Evolutionary conservation across 2,797 vertebrate species (phyloP), one percentile per base, ranked within the genome.

Genomic region (Darevskia nairensis): DNA sequence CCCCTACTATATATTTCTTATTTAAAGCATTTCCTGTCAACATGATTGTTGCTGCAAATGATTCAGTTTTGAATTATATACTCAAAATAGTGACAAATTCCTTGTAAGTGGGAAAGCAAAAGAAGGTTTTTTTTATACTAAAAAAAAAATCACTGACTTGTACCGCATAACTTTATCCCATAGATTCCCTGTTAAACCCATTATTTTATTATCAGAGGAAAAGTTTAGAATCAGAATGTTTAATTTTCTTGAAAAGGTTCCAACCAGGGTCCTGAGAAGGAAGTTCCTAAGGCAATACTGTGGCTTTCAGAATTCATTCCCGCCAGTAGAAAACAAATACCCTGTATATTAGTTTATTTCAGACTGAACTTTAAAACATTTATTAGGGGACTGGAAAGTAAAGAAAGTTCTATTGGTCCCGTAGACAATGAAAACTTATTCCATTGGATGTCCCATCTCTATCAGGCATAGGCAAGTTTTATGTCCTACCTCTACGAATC

Each of bases 351-450:
- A 46, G 21, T 80, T 80, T 23, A 29, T 80, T 91, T 79, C 66
- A 72, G 77, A 77, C 71, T 80, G 86, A 89, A 93, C 69, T 85
- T 87, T 79, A 50, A 72, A 87, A 86, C 74, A 68, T 74, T 77
- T 83, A 80, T 81, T 85, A 90, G 82, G 85, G 82, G 81, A 89
- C 46, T 35, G 68, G 69, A 69, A 66, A 68, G 27, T 90, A 71
- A 32, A 86, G 88, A 82, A 78, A 77, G 78, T 77, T 71, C 77
- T 15, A 59, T 4, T 61, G 82, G 91, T 93, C 91, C 91, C 91
- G 92, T 50, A 85, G 25, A 32, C 32, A 9, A 2, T 50, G 81
- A 84, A 75, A 90, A 50, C 46, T 50, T 13, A 46, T 50, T 50
- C 46, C 46, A 50, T 50, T 50, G 46, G 46, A 50, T 50, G 46